Base-by-base conservation (phyloP, 2,113 vertebrate species). In the Callopanchax toddi region DNA sequence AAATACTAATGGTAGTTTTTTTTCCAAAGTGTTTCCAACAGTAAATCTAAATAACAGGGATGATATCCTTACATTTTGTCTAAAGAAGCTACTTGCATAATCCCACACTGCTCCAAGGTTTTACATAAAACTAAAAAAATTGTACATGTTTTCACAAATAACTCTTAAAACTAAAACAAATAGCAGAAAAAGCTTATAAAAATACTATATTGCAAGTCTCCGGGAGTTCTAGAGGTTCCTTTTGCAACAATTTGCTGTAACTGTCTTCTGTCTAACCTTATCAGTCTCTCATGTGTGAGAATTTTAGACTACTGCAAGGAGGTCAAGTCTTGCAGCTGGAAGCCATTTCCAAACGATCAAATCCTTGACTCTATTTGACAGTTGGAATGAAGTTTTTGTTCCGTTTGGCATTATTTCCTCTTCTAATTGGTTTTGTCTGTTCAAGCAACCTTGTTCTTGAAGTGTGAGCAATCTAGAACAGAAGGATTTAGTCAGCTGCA, bases 1-100 rank as follows among this genome's bases (percentile, higher is more conserved):
- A 63, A 20, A 42, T 59, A 56, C 34, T 58, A 65, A 71, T 53
- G 70, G 42, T 40, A 46, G n/a, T 46, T 60, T 21, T 46, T 60
- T 21, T 29, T 32, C 6, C 29, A 1, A 9, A 32, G 29, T 32
- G 6, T 32, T 32, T 32, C n/a, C n/a, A n/a, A n/a, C n/a, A n/a
- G n/a, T n/a, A n/a, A n/a, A 32, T 32, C 29, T 32, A 32, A 32
- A 32, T 32, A 5, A 45, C 34, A 21, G 16, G 43, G 34, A 63
- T 1, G 42, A 57, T 17, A 42, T 34, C 22, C 16, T 5, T 2
- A 4, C 21, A 23, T 66, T 39, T 32, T 2, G 6, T 32, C 29
- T 32, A 32, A 6, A 10, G 16, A 50, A 49, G 23, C 15, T 15
- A 50, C 15, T 10, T 17, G 8, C 17, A 16, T 26, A 11, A 50